Evolutionary conservation across 2,113 vertebrate species (phyloP).

Genomic region (Coracopsis vasa): DNA sequence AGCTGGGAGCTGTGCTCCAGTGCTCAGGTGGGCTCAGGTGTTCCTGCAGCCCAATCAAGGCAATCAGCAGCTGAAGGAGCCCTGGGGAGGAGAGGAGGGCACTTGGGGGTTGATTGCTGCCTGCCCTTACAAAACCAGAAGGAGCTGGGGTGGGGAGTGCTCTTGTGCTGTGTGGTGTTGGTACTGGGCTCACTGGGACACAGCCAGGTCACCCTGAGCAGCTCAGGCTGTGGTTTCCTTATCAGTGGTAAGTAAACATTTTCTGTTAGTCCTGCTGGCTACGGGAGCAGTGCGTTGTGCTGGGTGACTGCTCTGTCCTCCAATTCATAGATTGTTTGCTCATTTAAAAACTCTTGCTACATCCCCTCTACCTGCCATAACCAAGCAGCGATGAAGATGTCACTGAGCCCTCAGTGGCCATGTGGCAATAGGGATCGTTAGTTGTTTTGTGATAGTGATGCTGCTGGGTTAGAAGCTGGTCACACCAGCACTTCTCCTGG

Average conservation of each 20-base stretch:
- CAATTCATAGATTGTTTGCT: background rate
- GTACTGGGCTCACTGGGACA: background rate
- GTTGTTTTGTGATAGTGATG: no score
- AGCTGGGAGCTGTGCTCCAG: background rate
- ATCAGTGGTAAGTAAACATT: background rate
- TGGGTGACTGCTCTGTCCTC: background rate
- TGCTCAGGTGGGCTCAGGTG: background rate
- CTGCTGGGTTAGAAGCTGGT: background rate
- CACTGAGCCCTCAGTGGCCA: accelerated
- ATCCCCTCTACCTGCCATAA: background rate
- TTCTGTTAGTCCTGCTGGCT: background rate
- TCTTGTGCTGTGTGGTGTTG: accelerated
- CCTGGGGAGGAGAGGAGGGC: no score
- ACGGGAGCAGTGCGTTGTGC: background rate
- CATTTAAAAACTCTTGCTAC: background rate
- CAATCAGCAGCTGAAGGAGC: background rate
- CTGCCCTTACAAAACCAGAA: background rate
- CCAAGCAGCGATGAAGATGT: background rate
- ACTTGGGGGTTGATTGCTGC: background rate
- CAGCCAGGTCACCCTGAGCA: background rate
- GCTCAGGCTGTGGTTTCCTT: background rate
- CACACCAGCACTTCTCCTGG: background rate
- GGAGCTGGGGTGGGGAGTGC: background rate
- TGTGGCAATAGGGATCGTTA: background rate
- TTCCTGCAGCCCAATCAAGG: background rate